phyloP scores from a whole-genome alignment of 2,797 vertebrate species.

The Pteropus rufus region DNA sequence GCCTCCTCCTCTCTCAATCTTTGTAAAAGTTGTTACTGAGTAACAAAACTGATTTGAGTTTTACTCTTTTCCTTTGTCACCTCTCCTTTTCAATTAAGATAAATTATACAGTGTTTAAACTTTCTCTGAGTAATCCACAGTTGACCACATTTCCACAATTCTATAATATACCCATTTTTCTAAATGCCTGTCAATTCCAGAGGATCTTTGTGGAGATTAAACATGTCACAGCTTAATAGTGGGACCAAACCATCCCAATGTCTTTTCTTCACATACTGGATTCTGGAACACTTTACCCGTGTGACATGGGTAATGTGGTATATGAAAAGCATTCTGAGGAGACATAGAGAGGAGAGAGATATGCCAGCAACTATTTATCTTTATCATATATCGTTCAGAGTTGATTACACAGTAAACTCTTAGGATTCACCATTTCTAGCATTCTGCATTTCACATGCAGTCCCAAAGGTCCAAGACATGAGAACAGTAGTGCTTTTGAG shows the following conservation, averaged over 20 bases:
- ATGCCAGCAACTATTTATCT: not conserved
- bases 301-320: not conserved
- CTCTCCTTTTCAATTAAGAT: not conserved
- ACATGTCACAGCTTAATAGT: not conserved
- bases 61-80: not conserved
- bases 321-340: slow-evolving; percentile 16
- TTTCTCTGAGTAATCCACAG: not conserved
- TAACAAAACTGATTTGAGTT: slow-evolving; percentile 25
- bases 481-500: not conserved
- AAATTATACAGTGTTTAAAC: not conserved
- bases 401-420: not conserved
- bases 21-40: not conserved
- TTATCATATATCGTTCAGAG: not conserved
- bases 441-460: not conserved
- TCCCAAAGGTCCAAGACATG: not conserved
- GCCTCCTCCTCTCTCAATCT: not conserved
- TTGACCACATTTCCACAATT: not conserved
- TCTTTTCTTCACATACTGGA: not conserved
- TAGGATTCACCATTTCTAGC: not conserved
- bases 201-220: not conserved
- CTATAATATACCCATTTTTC: not conserved
- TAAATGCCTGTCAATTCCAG: not conserved
- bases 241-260: not conserved
- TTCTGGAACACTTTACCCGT: not conserved
- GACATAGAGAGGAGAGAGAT: not conserved